These are phyloP conservation scores for Poecilia gillii DNA, from an alignment of 2,797 vertebrate genomes.

Conservation along the genomic window DNA sequence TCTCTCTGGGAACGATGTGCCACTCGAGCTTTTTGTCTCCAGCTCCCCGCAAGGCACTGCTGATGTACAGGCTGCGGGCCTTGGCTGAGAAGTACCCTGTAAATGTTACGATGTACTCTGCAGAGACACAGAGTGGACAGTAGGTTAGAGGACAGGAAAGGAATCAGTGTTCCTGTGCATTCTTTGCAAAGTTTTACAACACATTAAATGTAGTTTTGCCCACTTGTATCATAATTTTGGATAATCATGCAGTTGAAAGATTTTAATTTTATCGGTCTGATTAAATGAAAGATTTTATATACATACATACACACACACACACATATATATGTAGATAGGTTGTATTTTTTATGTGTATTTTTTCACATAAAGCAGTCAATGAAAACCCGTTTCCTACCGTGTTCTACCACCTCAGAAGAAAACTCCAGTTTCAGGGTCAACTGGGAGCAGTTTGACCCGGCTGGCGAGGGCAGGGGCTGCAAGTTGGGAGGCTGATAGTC, in stretches of 20 bases:
- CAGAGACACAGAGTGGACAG: slow-evolving; percentile 1
- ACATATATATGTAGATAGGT: not conserved
- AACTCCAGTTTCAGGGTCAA: slow-evolving; percentile 93
- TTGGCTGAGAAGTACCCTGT: slow-evolving; percentile 97
- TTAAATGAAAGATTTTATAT: not conserved
- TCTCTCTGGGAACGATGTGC: slow-evolving; percentile 93
- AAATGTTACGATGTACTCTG: slow-evolving; percentile 97
- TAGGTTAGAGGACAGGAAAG: not conserved
- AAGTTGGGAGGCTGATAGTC: slow-evolving; percentile 42
- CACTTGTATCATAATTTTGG: not conserved
- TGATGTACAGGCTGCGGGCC: slow-evolving; percentile 94
- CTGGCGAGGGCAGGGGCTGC: slow-evolving; percentile 64
- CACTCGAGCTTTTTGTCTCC: slow-evolving; percentile 78
- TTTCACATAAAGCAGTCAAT: not conserved
- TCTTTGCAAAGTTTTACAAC: not conserved
- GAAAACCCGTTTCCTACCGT: slow-evolving; percentile 83
- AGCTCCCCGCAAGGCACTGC: slow-evolving; percentile 86
- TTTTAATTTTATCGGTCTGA: not conserved
- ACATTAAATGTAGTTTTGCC: not conserved
- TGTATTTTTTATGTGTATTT: not conserved
- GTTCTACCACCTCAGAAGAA: slow-evolving; percentile 91
- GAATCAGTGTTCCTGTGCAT: not conserved
- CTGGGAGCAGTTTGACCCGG: slow-evolving; percentile 86
- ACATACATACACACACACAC: not conserved
- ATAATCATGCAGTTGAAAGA: not conserved